These are phyloP conservation scores for Metopia argyrocephala DNA, from an alignment of 2,888 invertebrate species.

Conservation along the genomic window DNA sequence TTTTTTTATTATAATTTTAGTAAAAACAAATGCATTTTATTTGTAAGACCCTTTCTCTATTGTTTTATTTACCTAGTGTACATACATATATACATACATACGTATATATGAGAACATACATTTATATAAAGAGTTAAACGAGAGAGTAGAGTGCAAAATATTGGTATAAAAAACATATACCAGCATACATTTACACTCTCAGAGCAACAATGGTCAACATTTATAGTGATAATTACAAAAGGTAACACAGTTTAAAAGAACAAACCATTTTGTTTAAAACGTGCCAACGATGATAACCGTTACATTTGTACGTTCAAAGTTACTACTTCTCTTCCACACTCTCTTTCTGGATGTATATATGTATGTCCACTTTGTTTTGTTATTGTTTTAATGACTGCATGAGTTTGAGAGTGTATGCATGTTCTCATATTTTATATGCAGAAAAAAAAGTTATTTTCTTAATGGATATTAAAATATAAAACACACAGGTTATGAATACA, in stretches of 20 bases:
- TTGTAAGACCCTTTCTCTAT: too few species aligned
- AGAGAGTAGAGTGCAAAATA: background rate
- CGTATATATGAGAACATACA: too few species aligned
- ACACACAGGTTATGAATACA: conserved; percentile 1
- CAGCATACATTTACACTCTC: conserved; percentile 27
- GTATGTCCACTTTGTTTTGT: conserved; percentile 20
- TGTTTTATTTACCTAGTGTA: too few species aligned
- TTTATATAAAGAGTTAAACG: background rate
- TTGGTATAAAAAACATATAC: background rate
- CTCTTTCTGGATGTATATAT: background rate
- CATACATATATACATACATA: too few species aligned
- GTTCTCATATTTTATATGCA: too few species aligned
- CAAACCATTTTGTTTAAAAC: conserved; percentile 62
- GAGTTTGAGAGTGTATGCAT: background rate
- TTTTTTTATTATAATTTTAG: background rate
- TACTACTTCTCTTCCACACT: background rate
- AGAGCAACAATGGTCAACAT: conserved; percentile 56
- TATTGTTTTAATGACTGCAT: background rate
- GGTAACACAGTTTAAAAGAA: conserved; percentile 63
- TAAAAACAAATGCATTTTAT: background rate
- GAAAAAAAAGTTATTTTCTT: conserved; percentile 47
- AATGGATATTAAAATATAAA: conserved; percentile 64
- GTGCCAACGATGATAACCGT: conserved; percentile 56
- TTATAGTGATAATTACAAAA: conserved; percentile 59
- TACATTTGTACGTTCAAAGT: conserved; percentile 23